phyloP scores from a whole-genome alignment of 2,113 vertebrate species.

The Amia ocellicauda region DNA sequence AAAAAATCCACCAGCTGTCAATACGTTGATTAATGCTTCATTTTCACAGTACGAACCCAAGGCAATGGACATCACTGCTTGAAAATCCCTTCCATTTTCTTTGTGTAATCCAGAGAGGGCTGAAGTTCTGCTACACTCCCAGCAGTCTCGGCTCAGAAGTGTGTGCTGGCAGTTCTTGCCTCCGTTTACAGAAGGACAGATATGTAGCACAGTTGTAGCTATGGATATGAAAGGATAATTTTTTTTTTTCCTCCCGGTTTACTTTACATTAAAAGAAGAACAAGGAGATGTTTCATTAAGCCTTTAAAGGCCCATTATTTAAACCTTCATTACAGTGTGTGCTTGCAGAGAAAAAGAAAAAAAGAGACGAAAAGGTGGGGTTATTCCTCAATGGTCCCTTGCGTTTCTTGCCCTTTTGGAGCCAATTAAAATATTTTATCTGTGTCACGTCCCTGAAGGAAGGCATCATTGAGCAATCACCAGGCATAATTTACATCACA shows the following conservation, averaged over 20 bases:
- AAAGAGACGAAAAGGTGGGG: background rate
- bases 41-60: too few relatives aligned
- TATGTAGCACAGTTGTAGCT: too few relatives aligned
- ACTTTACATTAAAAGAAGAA: too few relatives aligned
- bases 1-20: slow-evolving; percentile 45
- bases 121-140: too few relatives aligned
- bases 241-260: too few relatives aligned
- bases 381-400: slow-evolving; percentile 36
- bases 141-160: too few relatives aligned
- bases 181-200: too few relatives aligned
- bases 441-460: slow-evolving; percentile 54
- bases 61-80: too few relatives aligned
- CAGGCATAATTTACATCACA: slow-evolving; percentile 60
- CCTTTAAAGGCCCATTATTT: slow-evolving; percentile 13
- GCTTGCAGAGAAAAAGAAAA: background rate
- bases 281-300: slow-evolving; percentile 21
- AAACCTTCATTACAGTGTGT: background rate
- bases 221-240: too few relatives aligned
- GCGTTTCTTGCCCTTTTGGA: slow-evolving; percentile 60
- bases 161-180: too few relatives aligned
- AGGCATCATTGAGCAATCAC: slow-evolving; percentile 64
- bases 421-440: slow-evolving; percentile 56
- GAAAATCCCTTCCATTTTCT: too few relatives aligned
- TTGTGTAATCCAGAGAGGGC: too few relatives aligned
- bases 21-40: slow-evolving; percentile 42